phyloP scores from a whole-genome alignment of 2,113 vertebrate species.

The Ammodytes marinus region DNA sequence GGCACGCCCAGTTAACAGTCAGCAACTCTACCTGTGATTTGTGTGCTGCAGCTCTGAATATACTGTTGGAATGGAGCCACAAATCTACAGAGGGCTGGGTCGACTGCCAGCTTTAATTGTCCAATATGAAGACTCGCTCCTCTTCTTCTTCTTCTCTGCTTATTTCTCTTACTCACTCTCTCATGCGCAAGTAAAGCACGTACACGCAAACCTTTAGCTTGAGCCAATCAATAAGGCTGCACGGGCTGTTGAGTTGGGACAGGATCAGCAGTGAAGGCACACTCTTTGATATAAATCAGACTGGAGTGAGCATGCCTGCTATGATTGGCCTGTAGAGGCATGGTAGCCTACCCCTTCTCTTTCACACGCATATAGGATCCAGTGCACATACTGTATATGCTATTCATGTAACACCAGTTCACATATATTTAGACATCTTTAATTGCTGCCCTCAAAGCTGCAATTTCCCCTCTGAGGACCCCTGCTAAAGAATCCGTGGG shows the following conservation, averaged over 20 bases:
- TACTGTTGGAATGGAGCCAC: slow-evolving; percentile 66
- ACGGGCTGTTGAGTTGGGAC: slow-evolving; percentile 5
- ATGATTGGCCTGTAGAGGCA: slow-evolving; percentile 25
- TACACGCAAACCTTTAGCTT: slow-evolving; percentile 2
- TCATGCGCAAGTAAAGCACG: slow-evolving; percentile 13
- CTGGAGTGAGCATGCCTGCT: slow-evolving; percentile 34
- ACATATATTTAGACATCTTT: slow-evolving; percentile 33
- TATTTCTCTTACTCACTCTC: neutral
- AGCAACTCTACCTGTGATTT: slow-evolving; percentile 85
- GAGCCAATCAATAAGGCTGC: slow-evolving; percentile 28
- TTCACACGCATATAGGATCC: neutral
- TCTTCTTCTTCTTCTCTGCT: slow-evolving; percentile 11
- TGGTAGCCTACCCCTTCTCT: neutral
- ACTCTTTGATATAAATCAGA: slow-evolving; percentile 58
- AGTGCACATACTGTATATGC: neutral
- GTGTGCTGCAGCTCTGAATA: slow-evolving; percentile 72
- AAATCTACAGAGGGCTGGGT: slow-evolving; percentile 61
- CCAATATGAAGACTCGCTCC: slow-evolving; percentile 35
- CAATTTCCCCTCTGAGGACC: slow-evolving; percentile 49
- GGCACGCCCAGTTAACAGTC: slow-evolving; percentile 77
- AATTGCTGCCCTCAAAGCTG: slow-evolving; percentile 46
- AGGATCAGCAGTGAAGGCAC: slow-evolving; percentile 25
- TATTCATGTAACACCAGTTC: slow-evolving; percentile 6
- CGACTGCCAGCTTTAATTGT: slow-evolving; percentile 64
- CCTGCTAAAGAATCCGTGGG: slow-evolving; percentile 43